These are phyloP conservation scores for Nibea coibor DNA, from an alignment of 2,113 vertebrate species.

Conservation along the genomic window DNA sequence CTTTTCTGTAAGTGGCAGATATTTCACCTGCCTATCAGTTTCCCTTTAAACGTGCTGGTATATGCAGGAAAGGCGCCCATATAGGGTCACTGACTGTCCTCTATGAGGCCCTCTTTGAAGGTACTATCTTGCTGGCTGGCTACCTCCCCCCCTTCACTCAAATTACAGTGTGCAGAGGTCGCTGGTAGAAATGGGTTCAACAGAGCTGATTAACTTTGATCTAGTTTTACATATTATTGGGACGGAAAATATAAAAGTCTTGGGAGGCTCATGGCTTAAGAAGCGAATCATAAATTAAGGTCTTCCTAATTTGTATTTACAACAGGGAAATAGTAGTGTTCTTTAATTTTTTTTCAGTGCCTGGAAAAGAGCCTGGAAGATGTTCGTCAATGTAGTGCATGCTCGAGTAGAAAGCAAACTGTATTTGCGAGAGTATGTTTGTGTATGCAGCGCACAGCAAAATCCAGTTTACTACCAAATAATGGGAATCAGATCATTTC, in stretches of 20 bases:
- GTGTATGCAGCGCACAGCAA: constrained; percentile 60
- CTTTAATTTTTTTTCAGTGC: constrained; percentile 38
- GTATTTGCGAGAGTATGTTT: constrained; percentile 35
- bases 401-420: constrained; percentile 10
- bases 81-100: constrained; percentile 84
- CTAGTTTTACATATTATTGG: constrained; percentile 60
- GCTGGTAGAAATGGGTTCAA: constrained; percentile 63
- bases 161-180: constrained; percentile 78
- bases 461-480: constrained; percentile 72
- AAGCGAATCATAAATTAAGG: constrained; percentile 42
- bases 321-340: constrained; percentile 44
- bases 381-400: constrained; percentile 12
- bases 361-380: constrained; percentile 47
- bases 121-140: constrained; percentile 71
- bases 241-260: constrained; percentile 43
- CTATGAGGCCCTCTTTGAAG: constrained; percentile 72
- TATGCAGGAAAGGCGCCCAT: constrained; percentile 85
- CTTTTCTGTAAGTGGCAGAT: constrained; percentile 85
- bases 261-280: constrained; percentile 45
- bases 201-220: constrained; percentile 69
- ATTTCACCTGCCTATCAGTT: constrained; percentile 86
- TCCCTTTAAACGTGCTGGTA: constrained; percentile 85
- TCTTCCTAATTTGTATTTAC: constrained; percentile 55
- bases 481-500: constrained; percentile 79
- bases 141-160: constrained; percentile 68